Evolutionary conservation across 2,888 invertebrate genomes (phyloP).

Genomic region (Coecobrya sp.): DNA sequence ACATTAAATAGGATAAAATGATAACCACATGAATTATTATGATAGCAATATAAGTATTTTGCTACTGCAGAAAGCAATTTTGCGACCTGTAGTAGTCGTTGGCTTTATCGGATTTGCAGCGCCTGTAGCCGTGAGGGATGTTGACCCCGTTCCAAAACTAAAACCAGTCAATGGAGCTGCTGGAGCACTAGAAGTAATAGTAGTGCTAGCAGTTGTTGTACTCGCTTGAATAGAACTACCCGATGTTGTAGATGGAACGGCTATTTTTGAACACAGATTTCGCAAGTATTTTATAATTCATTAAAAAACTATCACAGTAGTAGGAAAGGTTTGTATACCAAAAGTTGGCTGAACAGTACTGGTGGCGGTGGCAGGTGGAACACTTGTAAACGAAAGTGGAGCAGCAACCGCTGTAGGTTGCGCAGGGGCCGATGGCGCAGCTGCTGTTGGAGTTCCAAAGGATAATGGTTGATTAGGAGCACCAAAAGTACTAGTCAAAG

Average conservation of each 20-base stretch:
- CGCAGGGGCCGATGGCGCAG: constrained; percentile 25
- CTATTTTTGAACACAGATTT: background rate
- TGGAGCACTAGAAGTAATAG: too few species aligned
- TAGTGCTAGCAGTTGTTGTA: constrained; percentile 61
- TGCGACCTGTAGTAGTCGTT: background rate
- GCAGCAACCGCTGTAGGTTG: constrained; percentile 53
- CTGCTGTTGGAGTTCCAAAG: constrained; percentile 74
- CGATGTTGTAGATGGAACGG: constrained; percentile 83
- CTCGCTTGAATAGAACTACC: constrained; percentile 51
- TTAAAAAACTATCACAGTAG: background rate
- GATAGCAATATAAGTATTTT: too few species aligned
- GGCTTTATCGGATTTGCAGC: background rate
- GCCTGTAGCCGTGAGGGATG: background rate
- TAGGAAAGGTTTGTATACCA: constrained; percentile 15
- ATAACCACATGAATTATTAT: too few species aligned
- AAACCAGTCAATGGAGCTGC: constrained; percentile 80
- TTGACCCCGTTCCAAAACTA: constrained; percentile 28
- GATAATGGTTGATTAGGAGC: constrained; percentile 82
- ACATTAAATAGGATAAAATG: background rate
- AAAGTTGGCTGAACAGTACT: constrained; percentile 56
- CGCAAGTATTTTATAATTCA: background rate
- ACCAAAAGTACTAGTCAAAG: constrained; percentile 71
- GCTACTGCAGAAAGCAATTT: too few species aligned
- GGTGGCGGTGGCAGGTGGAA: constrained; percentile 70
- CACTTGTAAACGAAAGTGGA: constrained; percentile 75